Conservation (phyloP, 2,888 invertebrate genomes). For the Rhagonycha lutea region DNA sequence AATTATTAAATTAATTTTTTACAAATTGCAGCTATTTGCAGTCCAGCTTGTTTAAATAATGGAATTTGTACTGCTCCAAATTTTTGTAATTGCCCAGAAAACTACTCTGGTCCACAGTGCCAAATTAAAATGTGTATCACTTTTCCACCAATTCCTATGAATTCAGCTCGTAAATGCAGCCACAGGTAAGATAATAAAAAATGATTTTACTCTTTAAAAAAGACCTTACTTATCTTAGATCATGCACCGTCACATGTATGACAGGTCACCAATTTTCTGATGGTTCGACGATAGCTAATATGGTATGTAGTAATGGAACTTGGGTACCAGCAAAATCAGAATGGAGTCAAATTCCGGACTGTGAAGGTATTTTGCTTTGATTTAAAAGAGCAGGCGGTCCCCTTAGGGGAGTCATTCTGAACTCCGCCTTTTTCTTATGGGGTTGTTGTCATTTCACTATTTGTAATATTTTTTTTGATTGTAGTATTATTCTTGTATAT, state of each 20-base stretch:
- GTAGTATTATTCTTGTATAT: too few relatives aligned
- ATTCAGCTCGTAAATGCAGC: slow-evolving; percentile 66
- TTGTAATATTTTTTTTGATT: too few relatives aligned
- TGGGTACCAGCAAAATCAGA: slow-evolving; percentile 72
- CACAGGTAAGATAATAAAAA: slow-evolving; percentile 61
- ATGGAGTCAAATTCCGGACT: slow-evolving; percentile 69
- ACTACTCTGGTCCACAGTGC: slow-evolving; percentile 74
- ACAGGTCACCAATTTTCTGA: slow-evolving; percentile 73
- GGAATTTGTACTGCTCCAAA: slow-evolving; percentile 80
- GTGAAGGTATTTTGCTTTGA: slow-evolving; percentile 63
- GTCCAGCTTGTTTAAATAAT: slow-evolving; percentile 76
- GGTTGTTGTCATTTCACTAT: too few relatives aligned
- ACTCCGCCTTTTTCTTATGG: too few relatives aligned
- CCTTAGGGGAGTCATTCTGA: too few relatives aligned
- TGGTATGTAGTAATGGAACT: slow-evolving; percentile 70
- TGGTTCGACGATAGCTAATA: slow-evolving; percentile 68
- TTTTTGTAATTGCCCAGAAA: slow-evolving; percentile 74
- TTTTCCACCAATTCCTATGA: slow-evolving; percentile 67
- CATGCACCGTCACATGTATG: slow-evolving; percentile 69
- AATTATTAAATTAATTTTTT: background rate
- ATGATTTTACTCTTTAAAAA: background rate
- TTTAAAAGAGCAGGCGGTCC: too few relatives aligned
- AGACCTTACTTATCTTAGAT: slow-evolving; percentile 52
- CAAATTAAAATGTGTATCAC: slow-evolving; percentile 74
- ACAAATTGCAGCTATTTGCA: slow-evolving; percentile 67